Conservation (phyloP, 2,888 invertebrate species). For the Stegana nigrithorax region DNA sequence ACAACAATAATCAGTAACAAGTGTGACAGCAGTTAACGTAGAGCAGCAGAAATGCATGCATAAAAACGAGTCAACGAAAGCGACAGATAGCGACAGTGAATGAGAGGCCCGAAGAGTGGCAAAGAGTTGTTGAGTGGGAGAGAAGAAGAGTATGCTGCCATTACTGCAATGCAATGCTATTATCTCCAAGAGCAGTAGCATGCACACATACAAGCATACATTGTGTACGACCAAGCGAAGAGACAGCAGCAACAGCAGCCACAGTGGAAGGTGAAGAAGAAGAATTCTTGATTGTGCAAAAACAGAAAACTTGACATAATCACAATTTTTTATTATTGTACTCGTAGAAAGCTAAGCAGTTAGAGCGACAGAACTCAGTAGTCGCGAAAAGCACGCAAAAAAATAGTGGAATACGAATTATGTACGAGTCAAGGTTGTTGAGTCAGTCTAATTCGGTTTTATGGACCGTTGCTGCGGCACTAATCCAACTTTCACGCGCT, state of each 20-base stretch:
- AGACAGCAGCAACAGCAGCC: not conserved
- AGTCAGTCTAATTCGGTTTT: not conserved
- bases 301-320: conserved; percentile 13
- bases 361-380: not conserved
- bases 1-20: conserved; percentile 58
- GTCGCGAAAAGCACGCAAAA: not conserved
- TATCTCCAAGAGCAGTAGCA: not conserved
- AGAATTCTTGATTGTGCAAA: not conserved
- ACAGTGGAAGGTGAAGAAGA: not conserved
- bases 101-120: no score
- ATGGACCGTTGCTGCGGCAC: not conserved
- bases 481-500: conserved; percentile 2
- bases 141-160: not conserved
- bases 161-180: not conserved
- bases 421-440: conserved; percentile 2
- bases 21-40: conserved; percentile 59
- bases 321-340: conserved; percentile 15
- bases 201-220: not conserved
- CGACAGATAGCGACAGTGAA: not conserved
- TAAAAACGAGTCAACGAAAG: not conserved
- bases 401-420: not conserved
- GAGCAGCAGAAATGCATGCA: conserved; percentile 45
- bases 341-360: conserved; percentile 4
- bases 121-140: not conserved
- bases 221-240: not conserved